These are phyloP conservation scores for Rhaphigaster nebulosa DNA, from an alignment of 2,888 invertebrate genomes.

Conservation along the genomic window DNA sequence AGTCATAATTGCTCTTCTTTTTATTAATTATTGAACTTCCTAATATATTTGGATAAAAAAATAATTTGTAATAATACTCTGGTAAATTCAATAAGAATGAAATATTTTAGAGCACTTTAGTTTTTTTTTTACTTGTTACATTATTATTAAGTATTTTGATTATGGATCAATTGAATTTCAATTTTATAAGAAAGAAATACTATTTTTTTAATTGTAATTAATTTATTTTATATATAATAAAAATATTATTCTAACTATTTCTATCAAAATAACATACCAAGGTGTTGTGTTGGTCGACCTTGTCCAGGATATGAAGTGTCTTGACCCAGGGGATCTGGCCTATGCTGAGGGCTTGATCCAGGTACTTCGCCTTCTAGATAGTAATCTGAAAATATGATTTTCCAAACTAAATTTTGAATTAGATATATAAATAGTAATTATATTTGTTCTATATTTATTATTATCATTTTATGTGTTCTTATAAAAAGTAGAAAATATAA, in stretches of 20 bases:
- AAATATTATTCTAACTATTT: not conserved
- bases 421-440: not conserved
- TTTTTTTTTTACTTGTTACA: not conserved
- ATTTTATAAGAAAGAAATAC: not conserved
- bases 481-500: not conserved
- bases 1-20: too few relatives aligned
- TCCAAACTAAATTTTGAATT: not conserved
- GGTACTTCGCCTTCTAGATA: constrained; percentile 68
- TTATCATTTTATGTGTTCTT: not conserved
- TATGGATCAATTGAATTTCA: not conserved
- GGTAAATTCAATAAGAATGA: not conserved
- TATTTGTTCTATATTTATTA: not conserved
- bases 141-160: not conserved
- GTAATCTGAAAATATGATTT: constrained; percentile 67
- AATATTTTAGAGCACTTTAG: not conserved
- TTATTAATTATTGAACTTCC: too few relatives aligned
- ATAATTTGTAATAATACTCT: too few relatives aligned
- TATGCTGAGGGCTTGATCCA: constrained; percentile 67
- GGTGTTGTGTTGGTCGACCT: constrained; percentile 68
- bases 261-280: constrained; percentile 14
- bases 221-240: not conserved
- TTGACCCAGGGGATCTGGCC: constrained; percentile 71
- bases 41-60: too few relatives aligned
- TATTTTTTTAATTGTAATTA: not conserved
- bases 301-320: constrained; percentile 69